Evolutionary conservation across 2,113 vertebrate genomes (phyloP).

Genomic region (Heterochromis multidens): DNA sequence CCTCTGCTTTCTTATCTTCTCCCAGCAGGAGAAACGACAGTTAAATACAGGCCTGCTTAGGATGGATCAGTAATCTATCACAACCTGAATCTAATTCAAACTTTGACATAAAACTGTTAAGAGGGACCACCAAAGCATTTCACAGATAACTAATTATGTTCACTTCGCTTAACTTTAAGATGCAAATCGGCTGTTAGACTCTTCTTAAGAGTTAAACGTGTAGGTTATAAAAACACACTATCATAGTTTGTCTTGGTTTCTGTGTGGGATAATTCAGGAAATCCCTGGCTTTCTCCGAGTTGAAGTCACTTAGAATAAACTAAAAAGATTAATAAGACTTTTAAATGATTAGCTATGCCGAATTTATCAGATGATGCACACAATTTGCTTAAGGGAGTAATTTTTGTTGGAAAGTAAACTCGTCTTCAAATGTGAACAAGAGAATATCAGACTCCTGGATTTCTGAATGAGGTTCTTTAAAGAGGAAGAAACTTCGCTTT

Average conservation of each 20-base stretch:
- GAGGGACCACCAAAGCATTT: neutral
- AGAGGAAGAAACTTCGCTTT: neutral
- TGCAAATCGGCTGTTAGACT: neutral
- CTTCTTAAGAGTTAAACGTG: neutral
- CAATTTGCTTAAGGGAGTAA: neutral
- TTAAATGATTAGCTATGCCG: neutral
- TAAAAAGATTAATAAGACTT: neutral
- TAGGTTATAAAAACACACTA: neutral
- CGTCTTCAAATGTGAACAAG: neutral
- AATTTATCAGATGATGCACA: neutral
- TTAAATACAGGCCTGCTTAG: slow-evolving; percentile 7
- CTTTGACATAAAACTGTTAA: neutral
- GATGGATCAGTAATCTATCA: neutral
- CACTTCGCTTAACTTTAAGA: neutral
- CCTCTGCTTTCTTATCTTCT: slow-evolving; percentile 52
- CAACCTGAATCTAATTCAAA: neutral
- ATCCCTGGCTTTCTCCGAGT: neutral
- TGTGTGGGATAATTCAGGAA: neutral
- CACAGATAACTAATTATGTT: neutral
- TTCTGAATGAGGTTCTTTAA: neutral
- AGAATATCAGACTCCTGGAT: neutral
- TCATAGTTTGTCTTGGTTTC: neutral
- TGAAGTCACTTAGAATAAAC: neutral
- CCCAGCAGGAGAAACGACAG: slow-evolving; percentile 59
- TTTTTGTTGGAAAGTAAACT: fast-evolving